Base-by-base conservation (phyloP, 2,113 vertebrate genomes). In the Saimiri boliviensis region DNA sequence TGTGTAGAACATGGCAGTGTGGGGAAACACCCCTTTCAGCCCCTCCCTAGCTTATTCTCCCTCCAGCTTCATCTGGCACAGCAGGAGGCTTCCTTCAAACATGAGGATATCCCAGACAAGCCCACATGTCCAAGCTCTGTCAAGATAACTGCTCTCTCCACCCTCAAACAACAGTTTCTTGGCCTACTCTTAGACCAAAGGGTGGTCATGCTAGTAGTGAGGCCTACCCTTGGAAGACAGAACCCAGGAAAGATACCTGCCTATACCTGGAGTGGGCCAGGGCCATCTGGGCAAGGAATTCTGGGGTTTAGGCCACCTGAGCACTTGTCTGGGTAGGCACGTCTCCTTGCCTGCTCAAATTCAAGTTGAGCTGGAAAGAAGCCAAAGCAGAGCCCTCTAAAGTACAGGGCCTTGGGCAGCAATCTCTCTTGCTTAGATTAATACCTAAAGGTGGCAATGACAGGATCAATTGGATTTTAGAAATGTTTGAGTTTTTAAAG, bases 401-500 rank as follows among this genome's bases (percentile, higher is more conserved):
- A 82, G 60, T 32, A 14, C 11, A 35, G 14, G 42, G 70, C 14
- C 9, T 8, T 56, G 20, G 42, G 32, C 74, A 54, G 30, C 23
- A 63, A 37, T 82, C 49, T 91, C 6, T 71, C 68, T 47, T 73
- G 40, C 52, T 91, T 49, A 56, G 21, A 88, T 32, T 93, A 66
- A 68, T 56, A 56, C 47, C 21, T 54, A 54, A 84, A 27, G 54
- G 8, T 73, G 27, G 70, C 54, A 52, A 30, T 80, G 54, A 88
- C 32, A 27, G 14, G 10, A 56, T 81, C n/a, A 56, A n/a, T 23
- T 47, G 32, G 27, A 11, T 87, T 73, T 82, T 76, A 76, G 37
- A 89, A 89, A 86, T 79, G n/a, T 81, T 88, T 52, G 25, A 30
- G 19, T 71, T 88, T 93, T 93, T 54, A 86, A 92, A 89, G 25